Conservation (phyloP, 1,140 invertebrate genomes). For the Halesus radiatus region DNA sequence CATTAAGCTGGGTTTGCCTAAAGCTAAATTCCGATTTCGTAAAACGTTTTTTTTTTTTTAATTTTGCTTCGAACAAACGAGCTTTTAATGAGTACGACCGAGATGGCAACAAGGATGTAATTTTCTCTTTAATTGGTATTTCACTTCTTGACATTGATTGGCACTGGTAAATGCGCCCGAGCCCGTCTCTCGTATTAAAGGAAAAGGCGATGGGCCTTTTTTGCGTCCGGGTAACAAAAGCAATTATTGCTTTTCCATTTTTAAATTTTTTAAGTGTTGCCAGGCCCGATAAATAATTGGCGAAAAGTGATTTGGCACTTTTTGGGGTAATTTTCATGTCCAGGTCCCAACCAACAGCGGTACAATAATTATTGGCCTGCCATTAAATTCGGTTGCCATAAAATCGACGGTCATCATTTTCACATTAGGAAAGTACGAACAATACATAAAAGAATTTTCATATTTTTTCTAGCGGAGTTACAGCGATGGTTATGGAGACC, state of each 20-base stretch:
- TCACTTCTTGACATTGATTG: conserved; percentile 50
- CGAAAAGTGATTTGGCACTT: conserved; percentile 41
- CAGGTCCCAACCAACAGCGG: neutral
- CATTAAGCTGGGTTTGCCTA: conserved; percentile 29
- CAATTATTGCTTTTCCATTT: conserved; percentile 48
- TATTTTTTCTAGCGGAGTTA: too few relatives aligned
- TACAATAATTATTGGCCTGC: conserved; percentile 18
- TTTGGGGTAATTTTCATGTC: conserved; percentile 47
- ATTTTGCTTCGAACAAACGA: conserved; percentile 7
- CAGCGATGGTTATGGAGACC: too few relatives aligned
- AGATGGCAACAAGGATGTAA: conserved; percentile 28
- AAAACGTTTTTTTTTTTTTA: conserved; percentile 20
- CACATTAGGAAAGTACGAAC: conserved; percentile 11
- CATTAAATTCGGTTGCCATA: conserved; percentile 27
- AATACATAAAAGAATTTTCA: too few relatives aligned
- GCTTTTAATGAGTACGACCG: conserved; percentile 33
- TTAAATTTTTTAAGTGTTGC: conserved; percentile 34
- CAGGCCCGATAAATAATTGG: conserved; percentile 40
- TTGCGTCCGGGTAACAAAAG: conserved; percentile 29
- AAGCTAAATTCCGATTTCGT: conserved; percentile 25
- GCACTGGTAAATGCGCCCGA: conserved; percentile 48
- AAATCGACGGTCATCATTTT: conserved; percentile 24
- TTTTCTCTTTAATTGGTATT: conserved; percentile 37
- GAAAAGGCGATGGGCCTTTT: conserved; percentile 23
- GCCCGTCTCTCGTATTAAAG: conserved; percentile 26